Evolutionary conservation across 2,113 vertebrate genomes (phyloP).

Genomic region (Gorilla gorilla): DNA sequence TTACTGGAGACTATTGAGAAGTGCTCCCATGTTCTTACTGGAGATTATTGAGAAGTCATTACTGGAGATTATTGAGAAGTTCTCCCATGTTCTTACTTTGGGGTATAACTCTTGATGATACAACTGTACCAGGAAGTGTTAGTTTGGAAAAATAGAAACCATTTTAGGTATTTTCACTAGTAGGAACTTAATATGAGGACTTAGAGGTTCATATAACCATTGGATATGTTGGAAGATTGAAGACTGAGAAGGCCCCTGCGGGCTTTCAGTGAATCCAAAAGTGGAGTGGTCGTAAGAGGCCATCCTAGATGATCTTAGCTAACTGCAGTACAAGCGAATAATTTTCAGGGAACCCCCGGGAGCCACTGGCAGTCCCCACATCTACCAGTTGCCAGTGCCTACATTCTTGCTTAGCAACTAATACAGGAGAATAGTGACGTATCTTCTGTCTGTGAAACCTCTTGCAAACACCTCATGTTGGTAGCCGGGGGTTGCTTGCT

Average conservation of each 20-base stretch:
- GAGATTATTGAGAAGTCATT: background rate
- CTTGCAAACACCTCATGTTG: background rate
- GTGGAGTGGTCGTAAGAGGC: background rate
- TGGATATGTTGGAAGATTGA: background rate
- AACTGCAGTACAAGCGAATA: background rate
- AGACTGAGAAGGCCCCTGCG: background rate
- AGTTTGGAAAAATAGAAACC: background rate
- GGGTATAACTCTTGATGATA: background rate
- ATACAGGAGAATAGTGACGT: background rate
- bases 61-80: background rate
- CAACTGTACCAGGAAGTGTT: background rate
- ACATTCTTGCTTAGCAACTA: background rate
- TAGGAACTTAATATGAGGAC: background rate
- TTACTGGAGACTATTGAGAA: background rate
- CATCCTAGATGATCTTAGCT: background rate
- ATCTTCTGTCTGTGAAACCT: background rate
- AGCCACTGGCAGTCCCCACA: background rate
- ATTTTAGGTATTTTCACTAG: background rate
- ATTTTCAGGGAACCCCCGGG: background rate
- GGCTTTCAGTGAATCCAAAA: background rate
- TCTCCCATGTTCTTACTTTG: background rate
- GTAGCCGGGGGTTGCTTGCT: background rate
- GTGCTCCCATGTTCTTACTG: background rate
- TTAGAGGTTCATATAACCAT: no score
- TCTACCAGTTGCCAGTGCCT: background rate